Evolutionary conservation across 2,797 vertebrate genomes (phyloP).

Genomic region (Epinephelus malabaricus): DNA sequence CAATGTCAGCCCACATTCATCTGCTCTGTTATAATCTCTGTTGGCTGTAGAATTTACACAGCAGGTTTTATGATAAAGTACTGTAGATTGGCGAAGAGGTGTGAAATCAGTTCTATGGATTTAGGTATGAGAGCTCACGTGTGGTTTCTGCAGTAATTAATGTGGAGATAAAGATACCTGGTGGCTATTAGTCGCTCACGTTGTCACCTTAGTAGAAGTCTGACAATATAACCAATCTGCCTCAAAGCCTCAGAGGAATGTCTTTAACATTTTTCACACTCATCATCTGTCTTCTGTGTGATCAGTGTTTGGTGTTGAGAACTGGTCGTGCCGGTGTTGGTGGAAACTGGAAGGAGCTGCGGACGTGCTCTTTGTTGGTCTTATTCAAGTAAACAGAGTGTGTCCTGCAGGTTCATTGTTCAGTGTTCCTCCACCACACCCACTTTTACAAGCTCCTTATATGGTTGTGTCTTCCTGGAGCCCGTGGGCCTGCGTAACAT

Average conservation of each 20-base stretch:
- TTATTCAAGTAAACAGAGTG: constrained; percentile 44
- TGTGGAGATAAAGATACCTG: constrained; percentile 25
- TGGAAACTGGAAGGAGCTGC: constrained; percentile 17
- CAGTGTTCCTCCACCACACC: constrained; percentile 51
- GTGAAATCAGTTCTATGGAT: constrained; percentile 26
- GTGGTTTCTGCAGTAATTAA: constrained; percentile 37
- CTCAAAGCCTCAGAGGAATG: constrained; percentile 6
- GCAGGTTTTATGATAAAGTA: constrained; percentile 6
- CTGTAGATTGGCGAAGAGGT: neutral
- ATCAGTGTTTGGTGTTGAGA: constrained; percentile 33
- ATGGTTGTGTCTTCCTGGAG: constrained; percentile 49
- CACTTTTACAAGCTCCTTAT: constrained; percentile 39
- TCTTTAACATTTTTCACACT: constrained; percentile 20
- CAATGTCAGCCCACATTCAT: constrained; percentile 7
- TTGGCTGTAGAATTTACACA: constrained; percentile 19
- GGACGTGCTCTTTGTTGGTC: constrained; percentile 39
- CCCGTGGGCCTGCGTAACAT: constrained; percentile 39
- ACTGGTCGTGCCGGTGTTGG: constrained; percentile 38
- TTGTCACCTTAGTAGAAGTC: constrained; percentile 21
- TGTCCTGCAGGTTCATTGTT: constrained; percentile 47
- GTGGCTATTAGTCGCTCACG: constrained; percentile 22
- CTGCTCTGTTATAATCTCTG: constrained; percentile 5
- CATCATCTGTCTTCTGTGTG: constrained; percentile 15
- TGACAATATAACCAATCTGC: constrained; percentile 27
- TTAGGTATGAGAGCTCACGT: neutral